Conservation (phyloP, 2,888 invertebrate species). For the Cantharis flavilabris region DNA sequence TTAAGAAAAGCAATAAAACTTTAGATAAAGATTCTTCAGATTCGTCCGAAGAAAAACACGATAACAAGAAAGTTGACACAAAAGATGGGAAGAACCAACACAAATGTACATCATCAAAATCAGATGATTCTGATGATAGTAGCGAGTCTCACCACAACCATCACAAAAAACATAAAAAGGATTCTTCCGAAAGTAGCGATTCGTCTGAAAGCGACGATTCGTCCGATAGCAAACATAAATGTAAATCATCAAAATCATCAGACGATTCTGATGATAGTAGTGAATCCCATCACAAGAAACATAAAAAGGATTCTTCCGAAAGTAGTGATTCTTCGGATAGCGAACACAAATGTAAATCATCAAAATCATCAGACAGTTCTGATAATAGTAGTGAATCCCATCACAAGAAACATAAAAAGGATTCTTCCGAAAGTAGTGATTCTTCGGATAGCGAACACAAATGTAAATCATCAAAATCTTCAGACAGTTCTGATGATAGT, state of each 20-base stretch:
- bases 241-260: not conserved
- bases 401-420: slow-evolving; percentile 10
- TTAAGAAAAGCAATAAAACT: slow-evolving; percentile 1
- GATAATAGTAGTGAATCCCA: slow-evolving; percentile 1
- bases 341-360: not conserved
- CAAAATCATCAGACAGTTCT: not conserved
- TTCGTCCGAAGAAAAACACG: slow-evolving; percentile 14
- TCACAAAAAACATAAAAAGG: slow-evolving; percentile 9
- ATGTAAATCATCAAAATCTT: not conserved
- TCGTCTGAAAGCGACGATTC: slow-evolving; percentile 21
- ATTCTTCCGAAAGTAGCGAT: slow-evolving; percentile 13
- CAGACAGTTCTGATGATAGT: not conserved
- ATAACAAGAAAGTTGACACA: not conserved
- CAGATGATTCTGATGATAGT: not conserved
- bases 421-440: slow-evolving; percentile 8
- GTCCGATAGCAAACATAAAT: slow-evolving; percentile 6
- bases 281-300: slow-evolving; percentile 15
- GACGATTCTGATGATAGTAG: not conserved
- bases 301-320: slow-evolving; percentile 22
- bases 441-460: not conserved
- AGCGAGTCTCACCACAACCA: slow-evolving; percentile 15
- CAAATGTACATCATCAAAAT: not conserved
- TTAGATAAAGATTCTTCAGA: not conserved
- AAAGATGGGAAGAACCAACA: slow-evolving; percentile 7
- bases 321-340: slow-evolving; percentile 23